Percentiles rank a stretch among this genome's conserved stretches.
phyloP scores from a whole-genome alignment of 2,113 vertebrate genomes.

The Coregonus clupeaformis region DNA sequence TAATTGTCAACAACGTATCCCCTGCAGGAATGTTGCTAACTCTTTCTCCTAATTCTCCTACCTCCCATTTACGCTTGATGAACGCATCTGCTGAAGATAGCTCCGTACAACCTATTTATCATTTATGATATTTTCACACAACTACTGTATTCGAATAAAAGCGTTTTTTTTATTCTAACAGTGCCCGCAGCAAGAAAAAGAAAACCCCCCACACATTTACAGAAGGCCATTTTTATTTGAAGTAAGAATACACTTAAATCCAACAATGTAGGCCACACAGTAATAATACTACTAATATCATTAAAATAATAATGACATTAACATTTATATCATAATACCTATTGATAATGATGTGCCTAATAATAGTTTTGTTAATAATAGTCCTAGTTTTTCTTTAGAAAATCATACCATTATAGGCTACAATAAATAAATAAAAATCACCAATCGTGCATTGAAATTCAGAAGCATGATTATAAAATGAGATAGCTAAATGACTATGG shows the following conservation, averaged over 20 bases:
- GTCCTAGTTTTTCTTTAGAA: background rate
- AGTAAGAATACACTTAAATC: too few relatives aligned
- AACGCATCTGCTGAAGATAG: constrained; percentile 69
- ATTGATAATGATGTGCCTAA: too few relatives aligned
- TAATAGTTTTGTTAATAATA: too few relatives aligned
- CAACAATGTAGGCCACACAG: too few relatives aligned
- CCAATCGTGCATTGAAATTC: background rate
- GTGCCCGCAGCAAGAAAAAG: background rate
- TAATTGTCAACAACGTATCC: constrained; percentile 76
- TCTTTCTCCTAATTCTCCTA: constrained; percentile 70
- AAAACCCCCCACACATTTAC: background rate
- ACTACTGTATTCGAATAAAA: constrained; percentile 57
- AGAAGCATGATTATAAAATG: background rate
- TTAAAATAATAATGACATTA: too few relatives aligned
- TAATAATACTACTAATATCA: too few relatives aligned
- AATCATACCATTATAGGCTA: background rate
- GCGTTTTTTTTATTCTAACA: constrained; percentile 4
- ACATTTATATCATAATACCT: too few relatives aligned
- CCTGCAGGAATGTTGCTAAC: constrained; percentile 69
- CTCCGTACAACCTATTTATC: constrained; percentile 71
- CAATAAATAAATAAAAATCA: background rate
- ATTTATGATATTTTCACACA: constrained; percentile 40
- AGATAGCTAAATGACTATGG: background rate
- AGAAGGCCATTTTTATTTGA: background rate
- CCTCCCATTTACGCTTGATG: constrained; percentile 67